Base-by-base conservation (phyloP, 2,797 vertebrate species). In the Varecia variegata region DNA sequence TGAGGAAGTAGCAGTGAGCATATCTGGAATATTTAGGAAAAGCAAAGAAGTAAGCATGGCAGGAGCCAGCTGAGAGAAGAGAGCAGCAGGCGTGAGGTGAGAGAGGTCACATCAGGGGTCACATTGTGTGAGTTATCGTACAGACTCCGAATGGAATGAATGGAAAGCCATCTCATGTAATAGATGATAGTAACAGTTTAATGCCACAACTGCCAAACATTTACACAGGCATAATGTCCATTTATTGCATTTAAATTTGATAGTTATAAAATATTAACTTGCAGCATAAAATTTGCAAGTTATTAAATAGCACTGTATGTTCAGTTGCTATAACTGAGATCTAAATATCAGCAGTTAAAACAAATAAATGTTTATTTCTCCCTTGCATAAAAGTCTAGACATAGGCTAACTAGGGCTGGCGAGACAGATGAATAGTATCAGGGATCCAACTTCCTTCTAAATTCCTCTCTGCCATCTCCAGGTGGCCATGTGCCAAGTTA, bases 191-290 rank as follows among this genome's bases (percentile, higher is more conserved):
- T 30, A 90, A 45, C 14, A 8, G 52, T n/a, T 73, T 73, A 89
- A 85, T 77, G 65, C 30, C 82, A 92, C 76, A 70, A 21, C 23
- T 43, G 17, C 35, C 23, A 71, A 58, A 76, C 18, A n/a, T 88
- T 85, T 65, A 76, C 27, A 89, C 38, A 95, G 86, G 56, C 20
- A 90, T 65, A 71, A 47, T 56, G 10, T 27, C 40, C 62, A 83
- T 65, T 71, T 70, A 84, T 4, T 54, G 21, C 35, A 73, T 71
- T 70, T 62, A 92, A 88, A 84, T 88, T 62, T 56, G 15, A 52
- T 84, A 38, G 87, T 92, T 93, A 84, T 89, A 95, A 96, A 94
- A 95, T 81, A 92, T 90, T 87, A 92, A 92, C 10, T 35, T 71
- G 20, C 2, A 35, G 27, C 38, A 94, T 84, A 81, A 96, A 73